Evolutionary conservation across 1,140 invertebrate species (phyloP).

Genomic region (Drosophila bipectinata): DNA sequence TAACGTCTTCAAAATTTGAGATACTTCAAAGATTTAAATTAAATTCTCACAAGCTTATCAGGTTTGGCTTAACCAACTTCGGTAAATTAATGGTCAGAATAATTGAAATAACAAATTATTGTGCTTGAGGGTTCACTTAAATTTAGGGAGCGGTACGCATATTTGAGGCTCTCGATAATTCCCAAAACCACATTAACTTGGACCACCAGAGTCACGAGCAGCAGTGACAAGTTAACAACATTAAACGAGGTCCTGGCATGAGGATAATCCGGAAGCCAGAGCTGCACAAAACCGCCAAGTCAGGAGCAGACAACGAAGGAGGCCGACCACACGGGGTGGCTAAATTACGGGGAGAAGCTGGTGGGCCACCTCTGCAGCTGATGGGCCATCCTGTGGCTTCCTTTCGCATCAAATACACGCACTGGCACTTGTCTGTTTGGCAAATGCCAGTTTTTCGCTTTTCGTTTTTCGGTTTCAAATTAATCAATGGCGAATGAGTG

Average conservation of each 20-base stretch:
- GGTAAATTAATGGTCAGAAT: not conserved
- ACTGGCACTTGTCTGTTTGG: conserved; percentile 52
- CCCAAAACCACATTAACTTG: not conserved
- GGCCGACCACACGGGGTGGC: conserved; percentile 31
- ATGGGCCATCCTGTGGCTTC: conserved; percentile 42
- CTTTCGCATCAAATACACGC: conserved; percentile 22
- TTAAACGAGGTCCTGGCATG: conserved; percentile 62
- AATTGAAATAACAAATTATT: not conserved
- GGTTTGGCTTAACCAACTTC: not conserved
- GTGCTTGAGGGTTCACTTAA: not conserved
- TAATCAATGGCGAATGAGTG: conserved; percentile 73
- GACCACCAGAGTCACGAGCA: conserved; percentile 1
- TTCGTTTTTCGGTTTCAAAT: conserved; percentile 73
- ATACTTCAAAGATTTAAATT: not conserved
- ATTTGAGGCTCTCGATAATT: not conserved
- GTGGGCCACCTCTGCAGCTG: conserved; percentile 51
- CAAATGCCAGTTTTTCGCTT: conserved; percentile 59
- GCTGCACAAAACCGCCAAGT: conserved; percentile 62
- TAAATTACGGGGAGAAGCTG: conserved; percentile 6
- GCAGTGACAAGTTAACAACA: conserved; percentile 52
- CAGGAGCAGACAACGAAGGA: conserved; percentile 40
- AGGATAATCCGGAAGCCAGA: conserved; percentile 18
- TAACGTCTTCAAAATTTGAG: too few relatives aligned
- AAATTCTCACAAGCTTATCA: not conserved
- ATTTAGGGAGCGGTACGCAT: not conserved